Conservation (phyloP, 1,140 invertebrate species). For the Dinoponera quadriceps region DNA sequence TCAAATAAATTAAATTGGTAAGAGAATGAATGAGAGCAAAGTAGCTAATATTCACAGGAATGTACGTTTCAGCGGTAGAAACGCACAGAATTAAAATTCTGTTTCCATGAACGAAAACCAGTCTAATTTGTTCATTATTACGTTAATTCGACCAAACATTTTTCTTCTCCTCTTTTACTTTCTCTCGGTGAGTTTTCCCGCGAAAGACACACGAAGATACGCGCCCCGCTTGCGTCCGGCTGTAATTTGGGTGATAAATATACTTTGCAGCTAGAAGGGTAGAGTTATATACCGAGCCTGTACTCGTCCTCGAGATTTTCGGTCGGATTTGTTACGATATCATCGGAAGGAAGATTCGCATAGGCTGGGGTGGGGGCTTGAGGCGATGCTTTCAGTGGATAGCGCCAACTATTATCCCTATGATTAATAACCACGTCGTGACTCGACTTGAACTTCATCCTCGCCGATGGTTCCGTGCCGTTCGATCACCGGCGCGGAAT, state of each 20-base stretch:
- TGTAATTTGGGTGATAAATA: conserved; percentile 36
- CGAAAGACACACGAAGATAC: background rate
- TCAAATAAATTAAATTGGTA: too few relatives aligned
- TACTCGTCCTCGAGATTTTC: conserved; percentile 27
- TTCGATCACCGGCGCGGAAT: conserved; percentile 31
- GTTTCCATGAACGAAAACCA: too few relatives aligned
- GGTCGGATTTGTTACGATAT: conserved; percentile 46
- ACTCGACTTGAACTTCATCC: conserved; percentile 56
- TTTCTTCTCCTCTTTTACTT: too few relatives aligned
- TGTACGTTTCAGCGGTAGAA: too few relatives aligned
- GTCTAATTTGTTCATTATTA: too few relatives aligned
- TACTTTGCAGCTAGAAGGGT: background rate
- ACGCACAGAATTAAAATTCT: too few relatives aligned
- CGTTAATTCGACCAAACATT: too few relatives aligned
- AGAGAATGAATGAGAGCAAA: too few relatives aligned
- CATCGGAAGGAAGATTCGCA: conserved; percentile 7
- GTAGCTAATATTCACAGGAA: too few relatives aligned
- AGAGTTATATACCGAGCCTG: conserved; percentile 13
- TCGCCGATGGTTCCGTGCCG: conserved; percentile 31
- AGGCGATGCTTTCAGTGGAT: conserved; percentile 30
- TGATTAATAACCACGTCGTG: conserved; percentile 56
- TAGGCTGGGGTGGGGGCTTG: background rate
- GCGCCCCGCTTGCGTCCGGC: background rate
- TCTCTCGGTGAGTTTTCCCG: too few relatives aligned
- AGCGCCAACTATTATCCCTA: conserved; percentile 40